Percentiles rank a stretch among this genome's conserved stretches.
Conservation (phyloP, 2,113 vertebrate genomes). For the Halcyon senegalensis region DNA sequence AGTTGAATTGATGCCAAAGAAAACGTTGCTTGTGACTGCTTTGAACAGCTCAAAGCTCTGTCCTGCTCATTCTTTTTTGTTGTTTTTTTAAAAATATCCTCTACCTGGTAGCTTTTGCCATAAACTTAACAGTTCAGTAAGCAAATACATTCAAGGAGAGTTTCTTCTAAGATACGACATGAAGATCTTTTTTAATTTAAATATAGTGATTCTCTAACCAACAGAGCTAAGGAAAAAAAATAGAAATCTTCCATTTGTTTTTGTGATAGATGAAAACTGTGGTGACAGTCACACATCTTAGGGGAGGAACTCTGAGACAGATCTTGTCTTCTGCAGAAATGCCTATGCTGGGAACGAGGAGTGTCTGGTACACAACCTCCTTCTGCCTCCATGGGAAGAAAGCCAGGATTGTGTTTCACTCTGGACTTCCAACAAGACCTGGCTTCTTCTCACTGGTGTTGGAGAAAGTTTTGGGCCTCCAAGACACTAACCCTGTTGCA, state of each 20-base stretch:
- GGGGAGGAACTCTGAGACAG: not conserved
- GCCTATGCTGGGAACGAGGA: not conserved
- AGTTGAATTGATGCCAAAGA: not conserved
- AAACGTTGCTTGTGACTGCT: not conserved
- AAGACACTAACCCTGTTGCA: not conserved
- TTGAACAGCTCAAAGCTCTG: not conserved
- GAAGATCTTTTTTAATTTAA: not conserved
- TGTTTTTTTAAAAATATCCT: not conserved
- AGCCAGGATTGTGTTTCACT: not conserved
- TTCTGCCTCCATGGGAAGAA: not conserved
- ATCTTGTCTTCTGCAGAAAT: not conserved
- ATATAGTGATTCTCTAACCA: not conserved
- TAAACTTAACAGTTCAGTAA: not conserved
- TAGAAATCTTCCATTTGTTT: not conserved
- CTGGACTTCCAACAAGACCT: not conserved
- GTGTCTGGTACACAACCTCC: not conserved
- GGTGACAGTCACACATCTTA: not conserved
- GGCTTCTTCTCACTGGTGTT: not conserved
- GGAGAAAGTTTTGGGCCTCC: not conserved
- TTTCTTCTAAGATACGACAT: not conserved
- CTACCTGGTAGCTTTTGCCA: not conserved
- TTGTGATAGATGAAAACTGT: not conserved
- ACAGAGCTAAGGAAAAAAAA: not conserved
- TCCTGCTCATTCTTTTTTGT: not conserved
- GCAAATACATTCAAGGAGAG: not conserved